A percentile compares a stretch with the other conserved stretches of the same genome.
Evolutionary conservation across 1,140 invertebrate genomes (phyloP).

Genomic region (Drosophila kepulauana): DNA sequence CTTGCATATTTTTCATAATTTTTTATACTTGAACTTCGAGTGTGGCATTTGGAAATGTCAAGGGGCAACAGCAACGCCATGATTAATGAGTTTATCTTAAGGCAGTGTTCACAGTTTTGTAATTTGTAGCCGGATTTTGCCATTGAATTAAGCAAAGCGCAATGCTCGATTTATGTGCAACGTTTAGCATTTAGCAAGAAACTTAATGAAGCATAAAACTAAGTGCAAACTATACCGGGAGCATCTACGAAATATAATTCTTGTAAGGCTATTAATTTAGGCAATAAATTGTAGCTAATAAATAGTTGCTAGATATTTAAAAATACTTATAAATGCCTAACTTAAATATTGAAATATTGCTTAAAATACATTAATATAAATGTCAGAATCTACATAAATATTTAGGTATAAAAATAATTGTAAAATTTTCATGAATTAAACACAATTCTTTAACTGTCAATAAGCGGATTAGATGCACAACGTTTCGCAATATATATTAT

Average conservation of each 20-base stretch:
- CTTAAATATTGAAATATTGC: too few species aligned
- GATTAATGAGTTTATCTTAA: conserved; percentile 47
- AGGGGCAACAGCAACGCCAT: conserved; percentile 23
- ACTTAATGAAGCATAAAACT: conserved; percentile 2
- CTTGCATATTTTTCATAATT: conserved; percentile 48
- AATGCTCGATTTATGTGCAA: conserved; percentile 24
- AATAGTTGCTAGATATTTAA: too few species aligned
- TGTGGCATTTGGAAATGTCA: conserved; percentile 44
- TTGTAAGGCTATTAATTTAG: too few species aligned
- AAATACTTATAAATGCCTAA: too few species aligned
- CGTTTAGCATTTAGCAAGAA: background rate
- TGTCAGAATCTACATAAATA: too few species aligned
- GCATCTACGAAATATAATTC: background rate
- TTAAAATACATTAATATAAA: too few species aligned
- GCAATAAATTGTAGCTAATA: too few species aligned
- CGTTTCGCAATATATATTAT: too few species aligned
- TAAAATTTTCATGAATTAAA: too few species aligned
- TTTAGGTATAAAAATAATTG: too few species aligned
- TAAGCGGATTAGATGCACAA: too few species aligned
- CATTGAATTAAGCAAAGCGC: conserved; percentile 23
- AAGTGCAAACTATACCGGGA: background rate
- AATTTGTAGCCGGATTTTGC: conserved; percentile 33
- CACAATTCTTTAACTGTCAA: too few species aligned
- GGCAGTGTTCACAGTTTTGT: conserved; percentile 5
- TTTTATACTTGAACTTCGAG: conserved; percentile 42